Evolutionary conservation across 2,888 invertebrate species (phyloP).

Genomic region (Anoplius nigerrimus): DNA sequence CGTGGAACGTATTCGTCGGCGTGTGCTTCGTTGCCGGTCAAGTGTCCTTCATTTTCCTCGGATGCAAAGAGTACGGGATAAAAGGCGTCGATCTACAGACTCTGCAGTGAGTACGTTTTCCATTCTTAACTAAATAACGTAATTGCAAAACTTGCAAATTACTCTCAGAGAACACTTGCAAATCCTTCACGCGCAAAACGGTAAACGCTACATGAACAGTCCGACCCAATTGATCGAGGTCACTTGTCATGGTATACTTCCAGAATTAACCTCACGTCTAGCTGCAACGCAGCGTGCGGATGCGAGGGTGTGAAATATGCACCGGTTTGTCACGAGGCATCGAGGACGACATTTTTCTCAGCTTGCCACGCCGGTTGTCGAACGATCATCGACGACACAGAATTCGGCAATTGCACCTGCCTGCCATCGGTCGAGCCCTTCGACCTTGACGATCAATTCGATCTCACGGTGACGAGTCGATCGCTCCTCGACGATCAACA

Average conservation of each 20-base stretch:
- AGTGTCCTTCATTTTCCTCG: conserved; percentile 77
- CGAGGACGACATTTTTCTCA: conserved; percentile 80
- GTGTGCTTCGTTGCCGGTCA: conserved; percentile 77
- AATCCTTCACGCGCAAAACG: too few relatives aligned
- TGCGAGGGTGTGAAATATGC: conserved; percentile 80
- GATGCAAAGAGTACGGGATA: conserved; percentile 75
- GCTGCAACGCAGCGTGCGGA: conserved; percentile 79
- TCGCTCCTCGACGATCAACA: conserved; percentile 15
- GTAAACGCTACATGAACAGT: too few relatives aligned
- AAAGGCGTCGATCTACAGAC: conserved; percentile 68
- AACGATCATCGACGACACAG: conserved; percentile 63
- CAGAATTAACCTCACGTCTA: conserved; percentile 77
- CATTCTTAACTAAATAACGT: not conserved
- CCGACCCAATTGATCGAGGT: too few relatives aligned
- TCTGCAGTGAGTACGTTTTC: conserved; percentile 65
- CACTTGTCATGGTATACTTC: conserved; percentile 6
- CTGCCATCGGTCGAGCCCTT: conserved; percentile 32
- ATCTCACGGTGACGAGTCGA: not conserved
- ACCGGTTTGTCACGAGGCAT: conserved; percentile 80
- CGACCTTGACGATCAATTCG: conserved; percentile 6
- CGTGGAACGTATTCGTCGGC: conserved; percentile 81
- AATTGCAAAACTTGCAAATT: too few relatives aligned
- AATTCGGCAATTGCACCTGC: conserved; percentile 68
- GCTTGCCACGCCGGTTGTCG: conserved; percentile 86
- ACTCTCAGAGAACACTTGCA: too few relatives aligned